Evolutionary conservation across 1,140 invertebrate genomes (phyloP).

Genomic region (Oscheius sp.): DNA sequence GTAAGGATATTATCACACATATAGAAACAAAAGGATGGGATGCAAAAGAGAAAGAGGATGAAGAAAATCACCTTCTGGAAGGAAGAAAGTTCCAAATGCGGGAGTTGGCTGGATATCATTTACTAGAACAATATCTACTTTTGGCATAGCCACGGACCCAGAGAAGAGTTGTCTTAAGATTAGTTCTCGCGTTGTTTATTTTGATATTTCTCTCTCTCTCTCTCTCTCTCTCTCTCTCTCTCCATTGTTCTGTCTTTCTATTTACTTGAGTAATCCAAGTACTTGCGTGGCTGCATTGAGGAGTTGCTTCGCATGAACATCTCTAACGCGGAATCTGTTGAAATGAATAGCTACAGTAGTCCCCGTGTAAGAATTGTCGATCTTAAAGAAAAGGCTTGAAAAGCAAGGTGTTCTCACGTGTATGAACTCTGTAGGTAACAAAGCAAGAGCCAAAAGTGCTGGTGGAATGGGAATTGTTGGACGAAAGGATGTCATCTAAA

Average conservation of each 20-base stretch:
- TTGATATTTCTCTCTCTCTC: no score
- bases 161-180: slow-evolving; percentile 28
- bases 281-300: slow-evolving; percentile 23
- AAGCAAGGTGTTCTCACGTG: slow-evolving; percentile 3
- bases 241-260: not conserved
- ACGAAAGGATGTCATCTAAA: slow-evolving; percentile 28
- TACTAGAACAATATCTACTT: slow-evolving; percentile 23
- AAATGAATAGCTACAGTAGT: slow-evolving; percentile 15
- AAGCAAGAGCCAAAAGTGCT: slow-evolving; percentile 10
- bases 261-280: slow-evolving; percentile 17
- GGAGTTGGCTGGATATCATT: slow-evolving; percentile 5
- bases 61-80: not conserved
- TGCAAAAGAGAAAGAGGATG: no score
- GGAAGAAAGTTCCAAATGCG: slow-evolving; percentile 19
- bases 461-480: slow-evolving; percentile 13
- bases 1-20: not conserved
- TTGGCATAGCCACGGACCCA: slow-evolving; percentile 14
- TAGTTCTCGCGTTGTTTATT: not conserved
- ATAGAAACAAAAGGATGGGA: no score
- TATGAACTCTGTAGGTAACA: slow-evolving; percentile 12
- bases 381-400: not conserved
- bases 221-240: no score
- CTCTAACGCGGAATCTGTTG: slow-evolving; percentile 16
- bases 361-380: slow-evolving; percentile 28
- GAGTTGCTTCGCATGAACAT: slow-evolving; percentile 20